These are phyloP conservation scores for Eudasyphora cyanicolor DNA, from an alignment of 2,888 invertebrate genomes.

Conservation along the genomic window DNA sequence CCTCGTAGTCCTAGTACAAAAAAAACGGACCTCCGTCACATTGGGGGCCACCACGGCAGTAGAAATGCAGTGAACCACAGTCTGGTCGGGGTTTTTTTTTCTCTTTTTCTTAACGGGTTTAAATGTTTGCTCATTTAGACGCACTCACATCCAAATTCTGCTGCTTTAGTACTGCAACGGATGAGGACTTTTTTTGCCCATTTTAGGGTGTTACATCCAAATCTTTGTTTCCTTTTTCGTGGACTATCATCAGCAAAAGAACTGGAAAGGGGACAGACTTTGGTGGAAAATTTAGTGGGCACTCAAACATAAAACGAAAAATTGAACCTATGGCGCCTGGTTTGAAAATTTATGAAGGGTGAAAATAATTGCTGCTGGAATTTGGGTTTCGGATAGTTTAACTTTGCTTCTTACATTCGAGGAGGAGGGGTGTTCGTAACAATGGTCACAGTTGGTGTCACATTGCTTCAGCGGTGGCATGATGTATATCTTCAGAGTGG, in stretches of 20 bases:
- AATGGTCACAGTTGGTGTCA: not conserved
- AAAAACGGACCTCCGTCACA: constrained; percentile 2
- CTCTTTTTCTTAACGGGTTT: constrained; percentile 67
- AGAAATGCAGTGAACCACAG: constrained; percentile 56
- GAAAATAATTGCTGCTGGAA: constrained; percentile 59
- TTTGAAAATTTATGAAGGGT: constrained; percentile 63
- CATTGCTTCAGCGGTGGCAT: not conserved
- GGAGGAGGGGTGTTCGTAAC: too few species aligned
- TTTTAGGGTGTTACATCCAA: not conserved
- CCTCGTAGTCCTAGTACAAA: constrained; percentile 13
- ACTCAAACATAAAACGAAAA: constrained; percentile 52
- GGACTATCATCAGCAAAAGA: not conserved
- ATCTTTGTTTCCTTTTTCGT: constrained; percentile 34
- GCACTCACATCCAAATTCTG: constrained; percentile 45
- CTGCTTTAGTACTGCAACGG: constrained; percentile 49
- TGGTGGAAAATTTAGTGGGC: constrained; percentile 59
- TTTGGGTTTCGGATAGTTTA: constrained; percentile 6
- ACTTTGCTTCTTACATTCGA: not conserved
- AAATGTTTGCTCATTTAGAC: constrained; percentile 66
- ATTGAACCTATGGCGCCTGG: constrained; percentile 63
- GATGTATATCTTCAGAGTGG: not conserved
- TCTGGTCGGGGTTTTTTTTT: constrained; percentile 53
- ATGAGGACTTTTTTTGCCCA: constrained; percentile 43
- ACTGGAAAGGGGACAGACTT: constrained; percentile 36
- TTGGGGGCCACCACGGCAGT: constrained; percentile 18